Percentiles rank a stretch among this genome's conserved stretches.
phyloP scores from a whole-genome alignment of 30 jellyfish, hydroid and myxozoan species.

The Mastigias papua region DNA sequence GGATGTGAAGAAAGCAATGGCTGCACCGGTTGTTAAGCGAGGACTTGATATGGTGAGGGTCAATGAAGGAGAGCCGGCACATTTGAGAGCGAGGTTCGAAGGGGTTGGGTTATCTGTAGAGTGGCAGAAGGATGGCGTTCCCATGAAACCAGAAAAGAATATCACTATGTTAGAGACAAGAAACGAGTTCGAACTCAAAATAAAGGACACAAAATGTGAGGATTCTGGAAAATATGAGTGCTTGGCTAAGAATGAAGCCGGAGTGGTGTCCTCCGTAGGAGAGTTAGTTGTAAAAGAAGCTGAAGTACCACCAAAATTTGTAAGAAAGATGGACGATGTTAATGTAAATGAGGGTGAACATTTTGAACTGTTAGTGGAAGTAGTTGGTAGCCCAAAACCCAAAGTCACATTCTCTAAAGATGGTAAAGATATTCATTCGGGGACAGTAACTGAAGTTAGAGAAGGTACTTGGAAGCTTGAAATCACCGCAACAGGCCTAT shows the following conservation, averaged over 20 bases:
- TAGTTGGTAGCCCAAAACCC: constrained; percentile 85
- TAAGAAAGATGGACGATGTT: constrained; percentile 53
- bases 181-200: constrained; percentile 44
- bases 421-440: constrained; percentile 74
- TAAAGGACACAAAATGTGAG: constrained; percentile 16
- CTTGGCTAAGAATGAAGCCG: constrained; percentile 79
- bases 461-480: constrained; percentile 58
- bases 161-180: constrained; percentile 23
- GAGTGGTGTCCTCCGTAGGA: constrained; percentile 63
- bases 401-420: constrained; percentile 77
- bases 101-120: constrained; percentile 79
- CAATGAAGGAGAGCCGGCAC: constrained; percentile 60
- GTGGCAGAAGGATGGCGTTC: constrained; percentile 86
- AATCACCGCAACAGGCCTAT: constrained; percentile 29
- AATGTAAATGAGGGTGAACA: constrained; percentile 69
- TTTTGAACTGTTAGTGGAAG: constrained; percentile 54
- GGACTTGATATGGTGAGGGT: constrained; percentile 37
- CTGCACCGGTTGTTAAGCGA: constrained; percentile 77
- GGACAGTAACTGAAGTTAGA: constrained; percentile 36
- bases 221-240: constrained; percentile 84
- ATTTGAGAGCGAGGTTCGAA: constrained; percentile 48
- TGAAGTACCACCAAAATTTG: constrained; percentile 70
- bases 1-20: constrained; percentile 48
- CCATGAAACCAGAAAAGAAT: constrained; percentile 52
- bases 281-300: constrained; percentile 62